These are phyloP conservation scores for Coregonus ussuriensis DNA, from an alignment of 2,797 vertebrate genomes.

Conservation along the genomic window DNA sequence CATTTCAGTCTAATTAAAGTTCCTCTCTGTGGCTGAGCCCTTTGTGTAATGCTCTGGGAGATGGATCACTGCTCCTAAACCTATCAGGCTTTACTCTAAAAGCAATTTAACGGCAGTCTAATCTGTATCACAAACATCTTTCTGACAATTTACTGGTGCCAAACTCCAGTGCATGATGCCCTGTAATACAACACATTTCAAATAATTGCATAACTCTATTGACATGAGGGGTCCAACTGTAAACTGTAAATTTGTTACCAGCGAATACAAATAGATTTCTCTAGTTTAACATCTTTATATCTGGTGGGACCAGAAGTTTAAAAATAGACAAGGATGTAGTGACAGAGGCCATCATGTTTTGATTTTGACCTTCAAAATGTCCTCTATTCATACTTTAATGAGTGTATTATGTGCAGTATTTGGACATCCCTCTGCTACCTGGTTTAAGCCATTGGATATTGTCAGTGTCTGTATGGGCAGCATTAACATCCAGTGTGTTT, in stretches of 20 bases:
- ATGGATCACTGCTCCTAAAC: neutral
- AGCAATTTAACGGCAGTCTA: conserved; percentile 16
- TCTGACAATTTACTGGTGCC: neutral
- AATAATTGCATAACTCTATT: neutral
- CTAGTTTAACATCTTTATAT: no score
- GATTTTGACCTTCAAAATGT: neutral
- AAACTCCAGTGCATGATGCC: neutral
- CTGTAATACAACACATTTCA: neutral
- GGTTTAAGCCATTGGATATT: neutral
- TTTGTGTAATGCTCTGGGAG: neutral
- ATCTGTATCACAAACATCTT: neutral
- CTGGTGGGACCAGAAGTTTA: no score
- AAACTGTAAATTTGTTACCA: neutral
- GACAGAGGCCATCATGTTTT: neutral
- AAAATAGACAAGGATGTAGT: no score
- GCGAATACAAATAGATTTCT: no score
- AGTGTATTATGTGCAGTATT: neutral
- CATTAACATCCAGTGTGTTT: conserved; percentile 13
- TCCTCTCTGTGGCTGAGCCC: conserved; percentile 9
- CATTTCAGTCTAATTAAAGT: conserved; percentile 25
- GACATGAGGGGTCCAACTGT: neutral
- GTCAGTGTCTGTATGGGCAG: neutral
- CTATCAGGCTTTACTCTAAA: neutral
- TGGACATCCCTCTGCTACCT: neutral
- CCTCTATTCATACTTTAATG: neutral